Evolutionary conservation across 2,113 vertebrate genomes (phyloP), one percentile per base, ranked within the genome.

Genomic region (Platichthys flesus): DNA sequence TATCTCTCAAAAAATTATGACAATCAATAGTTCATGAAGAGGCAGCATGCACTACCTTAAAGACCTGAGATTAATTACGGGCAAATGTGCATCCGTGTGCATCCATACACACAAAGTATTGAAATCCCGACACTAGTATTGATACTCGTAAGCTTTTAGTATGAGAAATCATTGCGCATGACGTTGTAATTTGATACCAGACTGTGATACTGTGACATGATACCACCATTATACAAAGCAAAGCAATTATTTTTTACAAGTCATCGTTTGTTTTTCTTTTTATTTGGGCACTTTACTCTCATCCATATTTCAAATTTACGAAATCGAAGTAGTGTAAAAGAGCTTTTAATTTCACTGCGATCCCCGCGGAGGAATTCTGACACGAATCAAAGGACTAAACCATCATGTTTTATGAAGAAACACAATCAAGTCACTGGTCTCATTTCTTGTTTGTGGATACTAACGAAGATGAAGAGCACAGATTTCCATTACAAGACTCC

Each of bases 121-220:
- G 55, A 73, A 72, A 79, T 74, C 26, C 55, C 64, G 54, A 65
- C 63, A 49, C 52, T 15, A 75, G 70, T 81, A 56, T 68, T 76
- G 13, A 68, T 52, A 63, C 24, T 83, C 20, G 54, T 69, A 51
- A 57, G 61, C 57, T 71, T 83, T 79, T 71, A 76, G 35, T 69
- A 21, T 23, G 71, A 85, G 78, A 2, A 77, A 69, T 68, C 69
- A 76, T 85, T 57, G 59, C 71, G 14, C 56, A 57, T 57, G 70
- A 81, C 55, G 21, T 76, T 78, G 54, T 75, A 21, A 76, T 81
- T 80, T 78, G 37, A 85, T 79, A 85, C 54, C 26, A 78, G 88
- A 92, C 90, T 90, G 72, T 85, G 68, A 91, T 87, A 92, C 91
- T 93, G 86, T 94, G 89, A 92, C 74, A 77, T 73, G 64, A 70